Evolutionary conservation across 2,888 invertebrate genomes (phyloP), one percentile per base, ranked within the genome.

Genomic region (Eupithecia abbreviata): DNA sequence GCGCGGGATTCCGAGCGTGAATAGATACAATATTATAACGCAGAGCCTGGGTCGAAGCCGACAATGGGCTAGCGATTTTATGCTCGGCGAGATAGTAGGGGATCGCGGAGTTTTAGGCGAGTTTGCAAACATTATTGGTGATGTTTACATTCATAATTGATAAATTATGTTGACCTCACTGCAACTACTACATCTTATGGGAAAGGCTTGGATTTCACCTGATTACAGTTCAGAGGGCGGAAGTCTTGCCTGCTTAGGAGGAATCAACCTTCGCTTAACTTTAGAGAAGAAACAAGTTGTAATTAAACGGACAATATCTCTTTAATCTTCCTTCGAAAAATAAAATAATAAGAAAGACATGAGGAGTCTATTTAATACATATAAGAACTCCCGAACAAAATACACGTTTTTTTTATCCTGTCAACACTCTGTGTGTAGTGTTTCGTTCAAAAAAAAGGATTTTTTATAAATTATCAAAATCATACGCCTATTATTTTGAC

Each of bases 1-100:
- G 66, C 73, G 72, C 70, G 72, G 75, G 71, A 75, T 73, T 71
- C 67, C 68, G 45, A 71, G 71, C 78, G 78, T 75, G 78, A 78
- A 75, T 75, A 75, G 75, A 73, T 67, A 77, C 41, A 68, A 71
- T 69, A 74, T 62, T 62, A 62, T 49, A 70, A 74, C 62, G 65
- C 49, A 30, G 69, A 55, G 45, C 45, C 65, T 30, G 13, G 69
- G 69, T 13, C 69, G 69, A 69, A 69, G 18, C 65, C 62, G 72
- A 72, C 72, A 62, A 43, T 71, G 58, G 43, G 62, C 41, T 42
- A 41, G 30, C 15, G 42, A 51, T 71, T 71, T 51, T 69, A 69
- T 69, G 69, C 47, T 18, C 18, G 15, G 7, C 42, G 12, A n/a
- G 30, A 69, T 49, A 69, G 45, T 45, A 18, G 12, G 69, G 45